A percentile compares a stretch with the other conserved stretches of the same genome.
phyloP scores from a whole-genome alignment of 92 coral and sea anemone species.

The Porites evermanni region DNA sequence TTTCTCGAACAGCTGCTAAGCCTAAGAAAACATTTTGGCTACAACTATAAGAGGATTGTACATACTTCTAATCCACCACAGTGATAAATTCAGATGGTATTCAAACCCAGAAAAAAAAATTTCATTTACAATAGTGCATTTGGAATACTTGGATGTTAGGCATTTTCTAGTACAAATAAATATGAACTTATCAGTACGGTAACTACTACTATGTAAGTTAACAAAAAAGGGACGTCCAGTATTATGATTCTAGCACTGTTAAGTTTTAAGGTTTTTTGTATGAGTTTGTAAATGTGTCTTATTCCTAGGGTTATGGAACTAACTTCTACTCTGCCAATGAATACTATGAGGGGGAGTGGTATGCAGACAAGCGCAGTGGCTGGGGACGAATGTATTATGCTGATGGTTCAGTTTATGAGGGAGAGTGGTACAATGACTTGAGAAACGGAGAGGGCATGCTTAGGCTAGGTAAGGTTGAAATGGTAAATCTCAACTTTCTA shows the following conservation, averaged over 20 bases:
- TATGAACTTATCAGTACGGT: no score
- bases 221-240: no score
- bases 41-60: no score
- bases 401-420: slow-evolving; percentile 97
- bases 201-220: no score
- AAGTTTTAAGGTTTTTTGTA: neutral
- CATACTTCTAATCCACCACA: no score
- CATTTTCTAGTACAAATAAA: no score
- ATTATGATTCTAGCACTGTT: no score
- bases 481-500: neutral
- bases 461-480: slow-evolving; percentile 72
- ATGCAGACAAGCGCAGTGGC: slow-evolving; percentile 97
- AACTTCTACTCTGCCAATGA: slow-evolving; percentile 90
- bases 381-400: slow-evolving; percentile 98
- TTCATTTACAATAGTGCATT: no score
- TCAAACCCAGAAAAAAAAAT: no score
- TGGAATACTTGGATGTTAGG: no score
- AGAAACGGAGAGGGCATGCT: slow-evolving; percentile 99
- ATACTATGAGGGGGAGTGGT: slow-evolving; percentile 99
- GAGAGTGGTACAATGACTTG: slow-evolving; percentile 96
- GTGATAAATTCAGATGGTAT: slow-evolving; percentile 1
- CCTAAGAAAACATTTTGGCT: no score
- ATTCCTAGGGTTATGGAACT: slow-evolving; percentile 93
- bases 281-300: neutral
- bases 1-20: no score